phyloP scores from a whole-genome alignment of 2,888 invertebrate species.

The Steinernema carpocapsae region DNA sequence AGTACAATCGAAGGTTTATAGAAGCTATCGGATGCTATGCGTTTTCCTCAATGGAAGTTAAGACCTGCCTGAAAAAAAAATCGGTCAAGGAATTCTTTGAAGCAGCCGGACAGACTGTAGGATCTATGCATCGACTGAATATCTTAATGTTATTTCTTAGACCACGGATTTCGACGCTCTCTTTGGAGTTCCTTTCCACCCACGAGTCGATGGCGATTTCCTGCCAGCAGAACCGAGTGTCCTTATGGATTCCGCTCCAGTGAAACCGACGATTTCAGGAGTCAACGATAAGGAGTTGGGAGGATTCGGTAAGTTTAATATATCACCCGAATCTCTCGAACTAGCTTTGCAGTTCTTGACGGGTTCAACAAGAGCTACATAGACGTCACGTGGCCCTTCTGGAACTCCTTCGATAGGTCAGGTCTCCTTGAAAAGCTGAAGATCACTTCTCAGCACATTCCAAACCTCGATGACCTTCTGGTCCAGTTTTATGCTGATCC shows the following conservation, averaged over 20 bases:
- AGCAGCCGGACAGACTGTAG: neutral
- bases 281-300: constrained; percentile 38
- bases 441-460: neutral
- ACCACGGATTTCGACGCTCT: no score
- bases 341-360: neutral
- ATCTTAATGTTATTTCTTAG: no score
- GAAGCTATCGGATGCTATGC: neutral
- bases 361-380: neutral
- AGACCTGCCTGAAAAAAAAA: neutral
- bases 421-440: neutral
- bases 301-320: neutral
- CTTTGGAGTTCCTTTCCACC: constrained; percentile 1
- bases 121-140: neutral
- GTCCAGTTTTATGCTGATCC: neutral
- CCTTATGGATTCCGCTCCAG: constrained; percentile 41
- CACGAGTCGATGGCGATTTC: constrained; percentile 48
- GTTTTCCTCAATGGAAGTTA: neutral
- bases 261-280: constrained; percentile 49
- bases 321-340: no score
- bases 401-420: neutral
- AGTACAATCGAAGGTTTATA: neutral
- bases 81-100: neutral
- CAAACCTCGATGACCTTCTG: neutral
- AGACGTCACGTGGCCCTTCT: neutral
- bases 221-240: constrained; percentile 41